Percentiles rank a stretch among this genome's conserved stretches.
Evolutionary conservation across 2,113 vertebrate genomes (phyloP).

Genomic region (Ramphastos sulfuratus): DNA sequence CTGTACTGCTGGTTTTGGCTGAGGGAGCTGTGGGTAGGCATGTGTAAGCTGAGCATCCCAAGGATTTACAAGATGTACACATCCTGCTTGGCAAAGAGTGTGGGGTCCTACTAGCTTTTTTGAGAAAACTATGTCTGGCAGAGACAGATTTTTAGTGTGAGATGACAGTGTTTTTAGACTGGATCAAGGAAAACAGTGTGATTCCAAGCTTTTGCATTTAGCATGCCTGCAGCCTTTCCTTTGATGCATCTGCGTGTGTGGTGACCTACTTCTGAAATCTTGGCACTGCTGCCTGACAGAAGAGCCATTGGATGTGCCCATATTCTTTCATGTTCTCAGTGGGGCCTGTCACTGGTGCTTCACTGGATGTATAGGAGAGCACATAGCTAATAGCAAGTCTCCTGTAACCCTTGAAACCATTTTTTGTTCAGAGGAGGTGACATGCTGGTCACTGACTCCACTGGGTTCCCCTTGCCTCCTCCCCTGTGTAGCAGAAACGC

Average conservation of each 20-base stretch:
- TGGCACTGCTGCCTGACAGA: slow-evolving; percentile 46
- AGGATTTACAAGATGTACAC: slow-evolving; percentile 25
- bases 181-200: slow-evolving; percentile 46
- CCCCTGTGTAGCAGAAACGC: background rate
- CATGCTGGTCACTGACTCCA: background rate
- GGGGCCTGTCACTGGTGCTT: slow-evolving; percentile 39
- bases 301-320: slow-evolving; percentile 18
- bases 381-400: slow-evolving; percentile 47
- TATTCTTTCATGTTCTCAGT: slow-evolving; percentile 67
- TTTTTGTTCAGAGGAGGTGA: slow-evolving; percentile 33
- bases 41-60: background rate
- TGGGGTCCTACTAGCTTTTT: slow-evolving; percentile 34
- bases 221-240: slow-evolving; percentile 46
- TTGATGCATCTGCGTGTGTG: slow-evolving; percentile 65
- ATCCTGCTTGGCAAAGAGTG: slow-evolving; percentile 41
- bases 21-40: background rate
- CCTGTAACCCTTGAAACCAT: slow-evolving; percentile 41
- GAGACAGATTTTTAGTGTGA: slow-evolving; percentile 40
- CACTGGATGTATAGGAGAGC: background rate
- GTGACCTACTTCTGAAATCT: slow-evolving; percentile 64
- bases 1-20: background rate
- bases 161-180: slow-evolving; percentile 54
- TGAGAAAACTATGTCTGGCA: slow-evolving; percentile 42
- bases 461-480: background rate
- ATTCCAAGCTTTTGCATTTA: slow-evolving; percentile 57